Conservation (phyloP, 2,113 vertebrate genomes). For the Myrmophylax atrothorax region DNA sequence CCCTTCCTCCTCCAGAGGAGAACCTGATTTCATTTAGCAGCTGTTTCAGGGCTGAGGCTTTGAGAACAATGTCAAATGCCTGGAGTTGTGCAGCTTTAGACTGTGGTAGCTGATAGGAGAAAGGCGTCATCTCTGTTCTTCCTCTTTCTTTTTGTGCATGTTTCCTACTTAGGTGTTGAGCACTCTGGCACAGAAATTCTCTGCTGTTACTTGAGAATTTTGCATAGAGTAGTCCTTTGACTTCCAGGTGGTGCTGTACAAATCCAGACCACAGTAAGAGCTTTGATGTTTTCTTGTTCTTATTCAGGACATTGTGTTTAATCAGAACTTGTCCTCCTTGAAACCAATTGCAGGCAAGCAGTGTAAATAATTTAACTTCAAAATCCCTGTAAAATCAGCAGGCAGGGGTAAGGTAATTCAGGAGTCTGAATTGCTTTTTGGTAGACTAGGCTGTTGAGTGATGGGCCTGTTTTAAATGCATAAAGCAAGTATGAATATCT, state of each 20-base stretch:
- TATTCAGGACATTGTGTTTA: not conserved
- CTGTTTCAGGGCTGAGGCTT: not conserved
- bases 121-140: not conserved
- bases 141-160: accelerated
- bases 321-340: not conserved
- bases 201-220: not conserved
- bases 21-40: accelerated
- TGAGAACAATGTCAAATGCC: accelerated
- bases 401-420: not conserved
- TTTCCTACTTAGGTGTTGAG: not conserved
- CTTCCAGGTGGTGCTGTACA: not conserved
- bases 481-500: not conserved
- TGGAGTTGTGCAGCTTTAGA: not conserved
- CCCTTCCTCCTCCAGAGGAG: not conserved
- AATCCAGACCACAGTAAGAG: not conserved
- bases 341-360: not conserved
- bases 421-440: not conserved
- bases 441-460: not conserved
- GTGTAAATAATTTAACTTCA: not conserved
- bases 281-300: not conserved
- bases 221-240: not conserved
- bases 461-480: not conserved
- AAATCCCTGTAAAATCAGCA: not conserved
- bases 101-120: not conserved
- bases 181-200: not conserved